A percentile compares a stretch with the other conserved stretches of the same genome.
Evolutionary conservation across 2,888 invertebrate genomes (phyloP).

Genomic region (Pherbina coryleti): DNA sequence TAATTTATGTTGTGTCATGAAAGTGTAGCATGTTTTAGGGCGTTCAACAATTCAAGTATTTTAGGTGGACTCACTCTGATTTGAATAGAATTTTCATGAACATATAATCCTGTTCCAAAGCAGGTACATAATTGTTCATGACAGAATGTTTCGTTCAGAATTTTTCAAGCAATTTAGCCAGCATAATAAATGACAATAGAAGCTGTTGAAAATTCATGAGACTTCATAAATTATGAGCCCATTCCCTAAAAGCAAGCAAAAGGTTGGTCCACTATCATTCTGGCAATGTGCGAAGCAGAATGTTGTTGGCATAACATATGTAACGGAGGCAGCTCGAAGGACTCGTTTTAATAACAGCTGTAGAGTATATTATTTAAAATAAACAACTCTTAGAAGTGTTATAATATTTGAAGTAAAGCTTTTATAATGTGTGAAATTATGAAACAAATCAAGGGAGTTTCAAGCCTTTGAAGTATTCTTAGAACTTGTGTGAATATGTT

Average conservation of each 20-base stretch:
- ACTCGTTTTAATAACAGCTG: neutral
- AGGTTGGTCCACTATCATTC: neutral
- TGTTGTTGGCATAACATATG: too few species aligned
- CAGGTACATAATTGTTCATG: slow-evolving; percentile 24
- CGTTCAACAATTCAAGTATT: slow-evolving; percentile 19
- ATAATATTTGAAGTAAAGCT: too few species aligned
- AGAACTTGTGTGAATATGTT: too few species aligned
- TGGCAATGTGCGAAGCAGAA: neutral
- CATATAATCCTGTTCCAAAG: neutral
- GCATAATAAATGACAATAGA: slow-evolving; percentile 11
- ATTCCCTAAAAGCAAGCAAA: neutral
- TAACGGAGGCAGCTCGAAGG: neutral
- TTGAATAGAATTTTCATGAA: slow-evolving; percentile 7
- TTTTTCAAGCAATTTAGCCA: slow-evolving; percentile 24
- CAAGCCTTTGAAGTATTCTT: too few species aligned
- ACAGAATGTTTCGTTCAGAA: slow-evolving; percentile 17
- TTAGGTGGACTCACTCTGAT: neutral
- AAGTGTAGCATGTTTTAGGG: slow-evolving; percentile 35
- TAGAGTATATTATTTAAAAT: neutral
- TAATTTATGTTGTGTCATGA: slow-evolving; percentile 42
- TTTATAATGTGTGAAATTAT: neutral
- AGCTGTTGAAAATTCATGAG: slow-evolving; percentile 28
- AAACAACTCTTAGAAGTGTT: neutral
- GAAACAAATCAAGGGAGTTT: too few species aligned
- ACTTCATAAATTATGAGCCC: slow-evolving; percentile 12